A percentile compares a stretch with the other conserved stretches of the same genome.
Evolutionary conservation across 1,140 invertebrate species (phyloP).

Genomic region (Drosophila lowei): DNA sequence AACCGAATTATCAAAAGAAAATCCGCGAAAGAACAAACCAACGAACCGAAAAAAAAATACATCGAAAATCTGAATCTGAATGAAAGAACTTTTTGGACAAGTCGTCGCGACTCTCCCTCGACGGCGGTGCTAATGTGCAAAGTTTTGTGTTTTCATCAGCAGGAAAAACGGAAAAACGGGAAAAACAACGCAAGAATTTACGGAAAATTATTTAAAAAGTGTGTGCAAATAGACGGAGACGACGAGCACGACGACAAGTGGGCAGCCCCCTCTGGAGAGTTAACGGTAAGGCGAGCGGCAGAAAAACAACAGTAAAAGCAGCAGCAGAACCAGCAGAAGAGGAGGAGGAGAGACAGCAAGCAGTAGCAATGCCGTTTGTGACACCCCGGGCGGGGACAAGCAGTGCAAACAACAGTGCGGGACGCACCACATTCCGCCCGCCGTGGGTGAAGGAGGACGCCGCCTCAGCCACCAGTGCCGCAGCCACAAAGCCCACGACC

Average conservation of each 20-base stretch:
- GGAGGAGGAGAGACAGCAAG: conserved; percentile 25
- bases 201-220: conserved; percentile 79
- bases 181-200: conserved; percentile 45
- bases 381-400: conserved; percentile 66
- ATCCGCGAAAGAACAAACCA: conserved; percentile 10
- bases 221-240: conserved; percentile 71
- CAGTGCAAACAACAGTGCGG: conserved; percentile 67
- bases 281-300: conserved; percentile 12
- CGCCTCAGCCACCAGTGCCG: conserved; percentile 77
- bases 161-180: conserved; percentile 32
- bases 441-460: conserved; percentile 92
- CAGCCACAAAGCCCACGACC: conserved; percentile 83
- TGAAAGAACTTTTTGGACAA: conserved; percentile 76
- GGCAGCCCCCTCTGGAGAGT: conserved; percentile 32
- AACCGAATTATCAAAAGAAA: conserved; percentile 34
- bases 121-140: conserved; percentile 76
- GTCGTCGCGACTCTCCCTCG: conserved; percentile 54
- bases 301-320: conserved; percentile 29
- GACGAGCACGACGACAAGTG: conserved; percentile 38
- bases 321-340: conserved; percentile 5
- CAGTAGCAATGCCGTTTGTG: conserved; percentile 74
- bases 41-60: conserved; percentile 23
- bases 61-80: conserved; percentile 25
- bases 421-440: conserved; percentile 88
- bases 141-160: conserved; percentile 78